Percentiles rank a stretch among this genome's conserved stretches.
Evolutionary conservation across 2,888 invertebrate genomes (phyloP).

Genomic region (Tetragnatha montana): DNA sequence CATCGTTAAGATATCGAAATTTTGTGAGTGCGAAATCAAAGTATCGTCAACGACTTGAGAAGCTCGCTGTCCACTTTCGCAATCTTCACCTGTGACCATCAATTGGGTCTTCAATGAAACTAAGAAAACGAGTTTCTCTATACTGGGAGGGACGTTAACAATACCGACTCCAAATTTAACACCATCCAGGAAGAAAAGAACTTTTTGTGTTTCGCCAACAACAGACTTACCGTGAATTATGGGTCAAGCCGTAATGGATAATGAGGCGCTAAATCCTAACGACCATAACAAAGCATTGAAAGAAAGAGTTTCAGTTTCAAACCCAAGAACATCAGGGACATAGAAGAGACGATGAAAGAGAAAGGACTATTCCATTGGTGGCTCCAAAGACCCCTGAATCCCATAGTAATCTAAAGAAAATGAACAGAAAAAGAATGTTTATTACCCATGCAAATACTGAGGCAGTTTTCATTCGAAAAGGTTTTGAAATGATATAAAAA

Average conservation of each 20-base stretch:
- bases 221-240: slow-evolving; percentile 12
- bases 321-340: neutral
- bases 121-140: neutral
- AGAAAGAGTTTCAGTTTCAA: slow-evolving; percentile 14
- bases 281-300: neutral
- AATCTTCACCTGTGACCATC: too few species aligned
- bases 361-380: slow-evolving; percentile 17
- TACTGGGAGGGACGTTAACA: neutral
- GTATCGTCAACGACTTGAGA: too few species aligned
- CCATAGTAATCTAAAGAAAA: neutral
- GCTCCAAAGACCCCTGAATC: slow-evolving; percentile 15
- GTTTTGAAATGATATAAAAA: slow-evolving; percentile 15
- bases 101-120: neutral
- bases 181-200: neutral
- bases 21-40: too few species aligned
- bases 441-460: slow-evolving; percentile 40
- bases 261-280: slow-evolving; percentile 32
- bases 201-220: slow-evolving; percentile 16
- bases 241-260: slow-evolving; percentile 23
- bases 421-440: slow-evolving; percentile 12
- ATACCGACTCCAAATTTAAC: neutral
- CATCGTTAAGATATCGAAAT: too few species aligned
- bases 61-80: too few species aligned
- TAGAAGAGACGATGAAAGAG: neutral
- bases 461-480: slow-evolving; percentile 10